Base-by-base conservation (phyloP, 2,113 vertebrate genomes). In the Phylloscopus trochiloides region DNA sequence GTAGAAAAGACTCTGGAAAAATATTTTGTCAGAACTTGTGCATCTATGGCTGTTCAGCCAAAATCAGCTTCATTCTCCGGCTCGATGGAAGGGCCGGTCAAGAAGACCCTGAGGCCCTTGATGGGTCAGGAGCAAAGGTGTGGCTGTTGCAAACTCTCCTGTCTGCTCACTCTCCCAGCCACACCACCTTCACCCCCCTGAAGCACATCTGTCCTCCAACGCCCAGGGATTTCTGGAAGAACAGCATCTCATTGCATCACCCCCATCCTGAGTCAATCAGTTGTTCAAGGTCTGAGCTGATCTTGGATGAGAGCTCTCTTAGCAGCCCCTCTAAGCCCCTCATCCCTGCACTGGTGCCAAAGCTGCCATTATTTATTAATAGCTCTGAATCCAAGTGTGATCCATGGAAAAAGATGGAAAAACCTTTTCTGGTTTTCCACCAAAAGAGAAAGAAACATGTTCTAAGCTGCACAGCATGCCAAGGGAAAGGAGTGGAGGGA, bases 111-210 rank as follows among this genome's bases (percentile, higher is more conserved):
- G 20, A 29, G 50, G 26, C 5, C 17, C 10, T 38, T 15, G 54
- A 13, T 31, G 38, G 25, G 14, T 13, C 3, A 2, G 68, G 50
- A 77, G 43, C 34, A 81, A 54, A 77, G 26, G 9, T 12, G 55
- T 70, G 54, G 42, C 19, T 43, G 17, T 12, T 67, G 8, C 8
- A 42, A 20, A 3, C 29, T 42, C 54, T 67, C 14, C 51, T 77
- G 15, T 4, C 24, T 54, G 12, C 15, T 78, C 7, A 0, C 4
- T 34, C 45, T 42, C 28, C 29, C 21, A 9, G 1, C 0, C 20
- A 4, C 38, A 3, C 13, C 29, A 36, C 65, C 34, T 45, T 45
- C 89, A 40, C 57, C 42, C 34, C 32, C 19, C 11, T 36, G 62
- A 40, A 40, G 34, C 24, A 12, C 24, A 3, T 43, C 66, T 45